Evolutionary conservation across 2,797 vertebrate genomes (phyloP).

Genomic region (Pantherophis vulpinus): DNA sequence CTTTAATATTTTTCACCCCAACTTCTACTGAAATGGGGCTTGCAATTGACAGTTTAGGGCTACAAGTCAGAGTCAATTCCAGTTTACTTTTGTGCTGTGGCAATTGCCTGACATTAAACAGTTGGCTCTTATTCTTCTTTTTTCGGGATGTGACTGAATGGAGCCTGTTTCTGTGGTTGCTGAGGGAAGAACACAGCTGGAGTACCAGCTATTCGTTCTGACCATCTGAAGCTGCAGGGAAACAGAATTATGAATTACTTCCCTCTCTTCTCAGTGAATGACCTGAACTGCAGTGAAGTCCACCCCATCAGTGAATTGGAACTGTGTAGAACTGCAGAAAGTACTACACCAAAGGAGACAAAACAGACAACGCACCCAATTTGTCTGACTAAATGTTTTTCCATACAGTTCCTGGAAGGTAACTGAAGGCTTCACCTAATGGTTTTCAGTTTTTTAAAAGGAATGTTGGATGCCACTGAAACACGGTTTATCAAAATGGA

Average conservation of each 20-base stretch:
- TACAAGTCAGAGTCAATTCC: neutral
- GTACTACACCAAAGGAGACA: neutral
- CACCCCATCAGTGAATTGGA: neutral
- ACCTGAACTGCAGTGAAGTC: neutral
- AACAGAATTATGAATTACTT: neutral
- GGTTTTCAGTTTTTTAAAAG: neutral
- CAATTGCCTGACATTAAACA: conserved; percentile 4
- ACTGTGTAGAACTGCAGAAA: neutral
- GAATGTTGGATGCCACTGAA: neutral
- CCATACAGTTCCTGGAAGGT: neutral
- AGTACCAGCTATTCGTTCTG: conserved; percentile 7
- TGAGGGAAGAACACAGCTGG: neutral
- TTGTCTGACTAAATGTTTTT: neutral
- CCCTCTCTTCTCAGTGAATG: neutral
- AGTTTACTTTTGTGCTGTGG: neutral
- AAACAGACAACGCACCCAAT: neutral
- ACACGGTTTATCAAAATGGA: neutral
- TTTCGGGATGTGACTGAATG: neutral
- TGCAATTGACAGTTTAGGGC: neutral
- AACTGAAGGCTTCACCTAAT: neutral
- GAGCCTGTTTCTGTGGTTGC: conserved; percentile 8
- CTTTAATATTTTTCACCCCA: neutral
- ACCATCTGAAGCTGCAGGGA: conserved; percentile 11
- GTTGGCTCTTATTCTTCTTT: neutral
- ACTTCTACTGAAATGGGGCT: neutral